Evolutionary conservation across 2,113 vertebrate species (phyloP), one percentile per base, ranked within the genome.

Genomic region (Nibea albiflora): DNA sequence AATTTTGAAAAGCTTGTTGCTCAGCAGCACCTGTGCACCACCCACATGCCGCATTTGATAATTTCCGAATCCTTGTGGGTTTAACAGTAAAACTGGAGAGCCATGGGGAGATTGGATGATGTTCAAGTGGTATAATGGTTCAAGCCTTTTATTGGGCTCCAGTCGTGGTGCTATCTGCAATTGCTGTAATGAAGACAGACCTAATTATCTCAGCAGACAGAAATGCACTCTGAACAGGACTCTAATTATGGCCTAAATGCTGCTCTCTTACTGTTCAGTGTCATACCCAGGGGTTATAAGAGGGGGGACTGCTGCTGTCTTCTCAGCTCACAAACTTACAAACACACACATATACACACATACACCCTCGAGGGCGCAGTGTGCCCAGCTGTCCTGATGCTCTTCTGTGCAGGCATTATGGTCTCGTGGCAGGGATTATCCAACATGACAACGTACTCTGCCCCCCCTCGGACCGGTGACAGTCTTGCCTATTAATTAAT

Each of bases 191-290:
- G 85, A 92, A 91, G 78, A 91, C 80, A 75, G 80, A 84, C 52
- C 81, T 91, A 88, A 93, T 93, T 92, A 93, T 91, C 87, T 75
- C 64, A 17, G 80, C 65, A 76, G 71, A 88, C 46, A 82, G 63
- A 81, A 83, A 68, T 81, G 69, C 83, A 49, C 88, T 79, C 62
- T 44, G 71, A 90, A 78, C 86, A 81, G 73, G 62, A 80, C 78
- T 87, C 87, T 92, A 91, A 92, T 93, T 88, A 90, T 88, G 80
- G 80, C 78, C 82, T 87, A 81, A 88, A 78, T 75, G 78, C 73
- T 78, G 75, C 68, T 69, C 78, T 84, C 74, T 80, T 44, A 66
- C 77, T 87, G 87, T 76, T 78, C 63, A 78, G 69, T 82, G 79
- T 85, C 70, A 64, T 56, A 76, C 71, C 81, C 60, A 20, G 44